Percentiles rank a stretch among this genome's conserved stretches.
phyloP scores from a whole-genome alignment of 1,140 invertebrate species.

The Wasmannia auropunctata region DNA sequence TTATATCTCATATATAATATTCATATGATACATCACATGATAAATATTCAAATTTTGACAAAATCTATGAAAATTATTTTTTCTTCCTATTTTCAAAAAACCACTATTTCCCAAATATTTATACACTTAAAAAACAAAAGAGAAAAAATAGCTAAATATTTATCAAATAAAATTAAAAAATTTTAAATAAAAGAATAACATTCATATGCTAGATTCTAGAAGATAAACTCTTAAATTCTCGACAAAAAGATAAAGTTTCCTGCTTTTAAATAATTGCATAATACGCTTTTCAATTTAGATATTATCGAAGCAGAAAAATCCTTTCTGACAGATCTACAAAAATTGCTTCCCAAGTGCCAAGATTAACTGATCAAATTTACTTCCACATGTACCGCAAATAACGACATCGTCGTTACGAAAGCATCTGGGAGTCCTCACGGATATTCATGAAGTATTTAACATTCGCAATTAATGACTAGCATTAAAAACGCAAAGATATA shows the following conservation, averaged over 20 bases:
- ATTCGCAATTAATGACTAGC: background rate
- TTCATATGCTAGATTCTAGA: background rate
- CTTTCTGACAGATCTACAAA: background rate
- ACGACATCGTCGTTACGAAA: background rate
- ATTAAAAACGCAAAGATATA: constrained; percentile 15
- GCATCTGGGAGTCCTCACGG: background rate
- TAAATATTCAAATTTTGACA: background rate
- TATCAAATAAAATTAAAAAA: background rate
- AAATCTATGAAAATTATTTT: background rate
- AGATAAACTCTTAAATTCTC: background rate
- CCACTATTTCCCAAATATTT: background rate
- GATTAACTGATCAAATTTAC: background rate
- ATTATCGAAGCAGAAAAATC: background rate
- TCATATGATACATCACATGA: background rate
- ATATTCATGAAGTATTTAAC: constrained; percentile 15
- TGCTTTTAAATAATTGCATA: background rate
- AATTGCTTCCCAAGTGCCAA: background rate
- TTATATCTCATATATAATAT: background rate
- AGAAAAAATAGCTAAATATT: background rate
- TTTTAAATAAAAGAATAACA: background rate
- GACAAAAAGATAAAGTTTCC: background rate
- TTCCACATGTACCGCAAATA: background rate
- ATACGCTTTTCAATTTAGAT: background rate
- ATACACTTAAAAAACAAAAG: background rate
- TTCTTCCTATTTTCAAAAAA: background rate